Percentiles rank a stretch among this genome's conserved stretches.
Conservation (phyloP, 2,113 vertebrate species). For the Naja naja region DNA sequence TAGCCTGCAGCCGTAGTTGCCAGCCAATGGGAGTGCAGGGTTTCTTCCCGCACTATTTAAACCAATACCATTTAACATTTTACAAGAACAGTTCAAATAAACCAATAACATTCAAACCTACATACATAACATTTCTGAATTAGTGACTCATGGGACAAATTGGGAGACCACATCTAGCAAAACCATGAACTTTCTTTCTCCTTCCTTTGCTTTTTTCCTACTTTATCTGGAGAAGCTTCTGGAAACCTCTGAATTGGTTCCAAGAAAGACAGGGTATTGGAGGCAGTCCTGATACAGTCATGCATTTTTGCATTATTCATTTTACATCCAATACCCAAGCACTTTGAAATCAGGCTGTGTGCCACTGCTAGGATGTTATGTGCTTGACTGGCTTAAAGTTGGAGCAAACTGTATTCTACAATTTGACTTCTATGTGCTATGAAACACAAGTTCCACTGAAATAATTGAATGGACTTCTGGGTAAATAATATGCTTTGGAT, state of each 20-base stretch:
- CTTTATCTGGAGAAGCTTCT: neutral
- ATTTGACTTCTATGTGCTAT: neutral
- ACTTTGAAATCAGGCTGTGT: neutral
- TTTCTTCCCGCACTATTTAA: too few species aligned
- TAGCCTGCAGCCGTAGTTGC: too few species aligned
- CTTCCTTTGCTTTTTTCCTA: neutral
- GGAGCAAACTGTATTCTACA: neutral
- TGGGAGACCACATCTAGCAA: neutral
- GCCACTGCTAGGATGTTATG: neutral
- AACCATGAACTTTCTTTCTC: neutral
- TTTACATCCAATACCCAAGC: neutral
- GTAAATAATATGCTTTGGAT: slow-evolving; percentile 10
- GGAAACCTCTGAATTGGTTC: neutral
- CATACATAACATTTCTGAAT: too few species aligned
- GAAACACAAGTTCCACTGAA: neutral
- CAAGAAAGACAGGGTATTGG: neutral
- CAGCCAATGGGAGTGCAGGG: too few species aligned
- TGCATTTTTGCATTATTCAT: neutral
- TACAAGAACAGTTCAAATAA: too few species aligned
- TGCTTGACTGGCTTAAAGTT: neutral
- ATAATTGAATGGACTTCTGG: neutral
- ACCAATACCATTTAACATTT: too few species aligned
- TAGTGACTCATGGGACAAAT: neutral
- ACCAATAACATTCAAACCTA: too few species aligned
- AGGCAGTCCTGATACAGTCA: neutral